Conservation (phyloP, 2,888 invertebrate species). For the Cataglyphis albicans region DNA sequence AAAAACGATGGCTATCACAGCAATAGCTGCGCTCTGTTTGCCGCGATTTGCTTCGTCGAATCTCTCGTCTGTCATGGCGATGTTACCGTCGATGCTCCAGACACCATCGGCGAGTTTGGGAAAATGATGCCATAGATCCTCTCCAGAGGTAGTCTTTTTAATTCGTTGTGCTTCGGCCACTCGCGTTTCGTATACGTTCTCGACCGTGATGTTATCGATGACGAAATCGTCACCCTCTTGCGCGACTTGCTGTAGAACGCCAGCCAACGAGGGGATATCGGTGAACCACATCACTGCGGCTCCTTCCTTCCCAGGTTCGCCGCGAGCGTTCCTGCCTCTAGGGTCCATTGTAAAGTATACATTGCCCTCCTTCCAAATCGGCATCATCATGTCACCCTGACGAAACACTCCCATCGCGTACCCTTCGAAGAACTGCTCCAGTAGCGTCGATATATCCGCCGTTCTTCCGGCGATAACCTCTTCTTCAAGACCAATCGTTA, state of each 20-base stretch:
- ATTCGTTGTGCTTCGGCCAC: slow-evolving; percentile 68
- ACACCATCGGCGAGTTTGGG: slow-evolving; percentile 75
- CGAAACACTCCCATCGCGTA: slow-evolving; percentile 88
- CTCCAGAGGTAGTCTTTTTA: slow-evolving; percentile 70
- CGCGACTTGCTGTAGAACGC: slow-evolving; percentile 63
- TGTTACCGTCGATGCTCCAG: slow-evolving; percentile 77
- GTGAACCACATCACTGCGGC: slow-evolving; percentile 81
- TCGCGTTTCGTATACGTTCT: slow-evolving; percentile 77
- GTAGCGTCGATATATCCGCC: slow-evolving; percentile 81
- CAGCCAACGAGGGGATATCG: slow-evolving; percentile 68
- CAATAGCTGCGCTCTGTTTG: slow-evolving; percentile 79
- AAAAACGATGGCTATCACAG: slow-evolving; percentile 80
- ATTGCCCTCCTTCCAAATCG: slow-evolving; percentile 82
- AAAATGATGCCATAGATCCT: slow-evolving; percentile 80
- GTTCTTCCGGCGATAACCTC: slow-evolving; percentile 86
- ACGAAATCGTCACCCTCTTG: slow-evolving; percentile 69
- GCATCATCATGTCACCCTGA: slow-evolving; percentile 83
- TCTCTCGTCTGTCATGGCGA: slow-evolving; percentile 70
- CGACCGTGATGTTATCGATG: slow-evolving; percentile 77
- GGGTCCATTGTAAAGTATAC: slow-evolving; percentile 82
- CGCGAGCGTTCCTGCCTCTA: slow-evolving; percentile 74
- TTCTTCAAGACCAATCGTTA: slow-evolving; percentile 85
- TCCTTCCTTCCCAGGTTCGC: slow-evolving; percentile 74
- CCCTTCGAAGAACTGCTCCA: slow-evolving; percentile 88
- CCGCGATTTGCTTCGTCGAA: slow-evolving; percentile 71